These are phyloP conservation scores for Ctenoplectra terminalis DNA, from an alignment of 1,140 invertebrate species.

Conservation along the genomic window DNA sequence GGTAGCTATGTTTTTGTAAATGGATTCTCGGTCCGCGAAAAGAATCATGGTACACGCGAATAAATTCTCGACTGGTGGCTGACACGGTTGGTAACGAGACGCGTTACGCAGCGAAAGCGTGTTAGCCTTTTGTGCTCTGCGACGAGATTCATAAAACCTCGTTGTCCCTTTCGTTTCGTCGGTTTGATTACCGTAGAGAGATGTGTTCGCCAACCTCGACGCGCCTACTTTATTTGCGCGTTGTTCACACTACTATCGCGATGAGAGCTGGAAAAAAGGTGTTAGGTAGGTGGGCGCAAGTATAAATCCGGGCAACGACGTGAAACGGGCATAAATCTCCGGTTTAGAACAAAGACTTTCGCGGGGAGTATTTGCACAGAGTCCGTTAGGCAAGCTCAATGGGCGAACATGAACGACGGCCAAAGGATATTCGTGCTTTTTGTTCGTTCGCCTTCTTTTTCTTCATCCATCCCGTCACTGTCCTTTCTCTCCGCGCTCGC, in stretches of 20 bases:
- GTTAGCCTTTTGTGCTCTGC: slow-evolving; percentile 14
- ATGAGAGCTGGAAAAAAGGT: neutral
- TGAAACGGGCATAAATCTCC: slow-evolving; percentile 62
- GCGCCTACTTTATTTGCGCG: slow-evolving; percentile 42
- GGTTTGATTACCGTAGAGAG: slow-evolving; percentile 28
- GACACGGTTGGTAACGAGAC: neutral
- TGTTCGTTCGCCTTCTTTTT: neutral
- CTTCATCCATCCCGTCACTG: no score
- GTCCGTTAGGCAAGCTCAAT: slow-evolving; percentile 66
- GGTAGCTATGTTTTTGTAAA: slow-evolving; percentile 7
- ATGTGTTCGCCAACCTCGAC: neutral
- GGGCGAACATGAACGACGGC: slow-evolving; percentile 56
- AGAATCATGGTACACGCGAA: slow-evolving; percentile 15
- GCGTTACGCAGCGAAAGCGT: neutral
- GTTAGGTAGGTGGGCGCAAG: neutral
- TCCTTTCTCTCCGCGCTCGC: no score
- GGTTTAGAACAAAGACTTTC: slow-evolving; percentile 63
- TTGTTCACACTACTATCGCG: slow-evolving; percentile 33
- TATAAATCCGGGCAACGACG: slow-evolving; percentile 59
- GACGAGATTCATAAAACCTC: slow-evolving; percentile 37
- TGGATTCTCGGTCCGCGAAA: slow-evolving; percentile 1
- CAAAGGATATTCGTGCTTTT: slow-evolving; percentile 39
- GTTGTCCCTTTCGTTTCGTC: slow-evolving; percentile 22
- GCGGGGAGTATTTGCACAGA: slow-evolving; percentile 54
- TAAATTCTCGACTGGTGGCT: slow-evolving; percentile 2